Evolutionary conservation across 2,797 vertebrate species (phyloP).

Genomic region (Chrosomus eos): DNA sequence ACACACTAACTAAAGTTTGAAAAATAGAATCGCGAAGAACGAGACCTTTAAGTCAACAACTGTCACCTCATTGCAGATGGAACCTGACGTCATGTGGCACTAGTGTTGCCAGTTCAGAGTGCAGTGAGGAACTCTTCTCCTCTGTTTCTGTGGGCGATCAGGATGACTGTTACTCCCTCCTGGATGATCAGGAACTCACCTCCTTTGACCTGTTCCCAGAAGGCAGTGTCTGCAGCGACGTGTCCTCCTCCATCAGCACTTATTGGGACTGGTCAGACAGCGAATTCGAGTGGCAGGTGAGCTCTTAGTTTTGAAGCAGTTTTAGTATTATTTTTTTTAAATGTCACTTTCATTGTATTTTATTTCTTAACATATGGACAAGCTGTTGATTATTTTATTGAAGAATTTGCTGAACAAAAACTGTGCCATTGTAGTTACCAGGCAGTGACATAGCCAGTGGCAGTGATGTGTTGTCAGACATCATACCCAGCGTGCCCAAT

Average conservation of each 20-base stretch:
- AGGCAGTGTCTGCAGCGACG: conserved; percentile 97
- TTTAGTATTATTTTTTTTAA: background rate
- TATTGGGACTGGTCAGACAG: conserved; percentile 99
- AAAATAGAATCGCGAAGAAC: too few species aligned
- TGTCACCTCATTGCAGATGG: conserved; percentile 79
- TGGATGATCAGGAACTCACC: conserved; percentile 96
- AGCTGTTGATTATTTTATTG: background rate
- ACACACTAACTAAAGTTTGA: too few species aligned
- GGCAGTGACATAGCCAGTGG: conserved; percentile 97
- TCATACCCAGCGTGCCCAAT: conserved; percentile 96
- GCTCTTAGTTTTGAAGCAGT: background rate
- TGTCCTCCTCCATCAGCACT: conserved; percentile 97
- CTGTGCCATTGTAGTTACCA: conserved; percentile 81
- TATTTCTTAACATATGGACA: background rate
- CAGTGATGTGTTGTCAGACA: conserved; percentile 96
- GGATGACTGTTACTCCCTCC: conserved; percentile 94
- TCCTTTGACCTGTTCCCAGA: conserved; percentile 97
- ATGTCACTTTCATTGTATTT: background rate
- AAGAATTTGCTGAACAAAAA: background rate
- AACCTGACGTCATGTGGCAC: conserved; percentile 97
- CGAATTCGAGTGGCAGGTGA: conserved; percentile 99
- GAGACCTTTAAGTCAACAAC: background rate
- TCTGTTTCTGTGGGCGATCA: conserved; percentile 97
- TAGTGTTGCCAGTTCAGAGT: conserved; percentile 96
- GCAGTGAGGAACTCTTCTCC: conserved; percentile 97